Evolutionary conservation across 2,888 invertebrate genomes (phyloP).

Genomic region (Nudaria mundana): DNA sequence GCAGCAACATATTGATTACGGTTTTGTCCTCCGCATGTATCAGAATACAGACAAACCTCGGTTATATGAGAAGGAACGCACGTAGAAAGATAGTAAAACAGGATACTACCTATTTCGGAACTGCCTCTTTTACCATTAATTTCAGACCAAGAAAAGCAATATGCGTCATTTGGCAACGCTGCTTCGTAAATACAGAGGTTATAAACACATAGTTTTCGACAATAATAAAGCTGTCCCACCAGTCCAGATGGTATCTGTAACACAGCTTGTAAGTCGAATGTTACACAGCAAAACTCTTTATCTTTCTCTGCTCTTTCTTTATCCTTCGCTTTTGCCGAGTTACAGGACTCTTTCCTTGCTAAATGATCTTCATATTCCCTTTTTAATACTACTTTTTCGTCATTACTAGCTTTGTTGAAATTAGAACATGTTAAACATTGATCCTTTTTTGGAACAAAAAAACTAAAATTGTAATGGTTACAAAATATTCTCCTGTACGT

Average conservation of each 20-base stretch:
- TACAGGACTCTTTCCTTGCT: background rate
- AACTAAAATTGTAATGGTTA: background rate
- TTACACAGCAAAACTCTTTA: background rate
- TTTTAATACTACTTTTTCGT: background rate
- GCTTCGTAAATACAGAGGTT: conserved; percentile 6
- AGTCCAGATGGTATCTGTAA: conserved; percentile 1
- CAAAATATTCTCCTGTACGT: background rate
- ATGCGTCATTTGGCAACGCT: conserved; percentile 3
- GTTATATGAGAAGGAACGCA: conserved; percentile 1
- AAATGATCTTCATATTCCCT: conserved; percentile 1
- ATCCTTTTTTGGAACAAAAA: background rate
- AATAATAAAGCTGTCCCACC: conserved; percentile 3
- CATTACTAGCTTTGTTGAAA: background rate
- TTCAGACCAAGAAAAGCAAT: conserved; percentile 3
- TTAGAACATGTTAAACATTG: background rate
- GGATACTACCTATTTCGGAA: conserved; percentile 1
- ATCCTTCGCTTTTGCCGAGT: conserved; percentile 4
- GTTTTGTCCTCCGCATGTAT: conserved; percentile 14
- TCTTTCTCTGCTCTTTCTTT: conserved; percentile 6
- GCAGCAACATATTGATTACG: conserved; percentile 8
- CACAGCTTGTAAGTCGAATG: conserved; percentile 6
- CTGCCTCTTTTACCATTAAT: background rate
- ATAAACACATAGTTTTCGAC: conserved; percentile 5
- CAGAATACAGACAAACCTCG: conserved; percentile 9
- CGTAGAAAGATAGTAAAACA: conserved; percentile 1